Conservation (phyloP, 2,888 invertebrate genomes). For the Phaedon cochleariae region DNA sequence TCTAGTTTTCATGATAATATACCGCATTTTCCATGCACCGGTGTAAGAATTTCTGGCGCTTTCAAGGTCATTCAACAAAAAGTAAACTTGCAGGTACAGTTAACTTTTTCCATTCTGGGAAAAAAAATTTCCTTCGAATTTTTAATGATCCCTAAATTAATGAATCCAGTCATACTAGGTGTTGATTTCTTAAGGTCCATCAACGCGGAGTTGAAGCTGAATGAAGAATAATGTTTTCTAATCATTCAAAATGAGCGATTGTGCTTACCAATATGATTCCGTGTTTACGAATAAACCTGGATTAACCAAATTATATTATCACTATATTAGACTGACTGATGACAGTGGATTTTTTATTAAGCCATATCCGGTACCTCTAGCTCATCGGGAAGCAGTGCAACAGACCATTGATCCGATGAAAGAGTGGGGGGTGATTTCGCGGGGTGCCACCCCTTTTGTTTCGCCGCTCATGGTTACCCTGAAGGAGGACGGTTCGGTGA, state of each 20-base stretch:
- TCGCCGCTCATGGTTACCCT: conserved; percentile 44
- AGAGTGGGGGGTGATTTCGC: conserved; percentile 43
- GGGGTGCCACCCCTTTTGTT: conserved; percentile 43
- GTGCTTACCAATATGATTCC: not conserved
- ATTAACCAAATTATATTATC: conserved; percentile 32
- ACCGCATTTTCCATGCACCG: not conserved
- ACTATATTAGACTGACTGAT: conserved; percentile 35
- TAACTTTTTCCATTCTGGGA: too few relatives aligned
- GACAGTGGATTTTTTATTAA: conserved; percentile 26
- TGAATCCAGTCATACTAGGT: not conserved
- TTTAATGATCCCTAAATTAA: not conserved
- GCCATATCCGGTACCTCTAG: too few relatives aligned
- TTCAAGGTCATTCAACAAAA: not conserved
- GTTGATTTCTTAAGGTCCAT: not conserved
- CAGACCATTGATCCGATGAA: conserved; percentile 38
- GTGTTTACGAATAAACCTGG: conserved; percentile 20
- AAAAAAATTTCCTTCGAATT: not conserved
- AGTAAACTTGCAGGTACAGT: too few relatives aligned
- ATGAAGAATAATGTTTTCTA: not conserved
- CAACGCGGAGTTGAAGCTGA: not conserved
- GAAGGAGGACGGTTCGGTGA: conserved; percentile 44
- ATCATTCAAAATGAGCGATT: not conserved
- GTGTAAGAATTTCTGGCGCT: conserved; percentile 16
- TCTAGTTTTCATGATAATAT: not conserved
- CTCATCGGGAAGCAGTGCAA: too few relatives aligned